Conservation (phyloP, 1,140 invertebrate genomes). For the Macrosteles quadrilineatus region DNA sequence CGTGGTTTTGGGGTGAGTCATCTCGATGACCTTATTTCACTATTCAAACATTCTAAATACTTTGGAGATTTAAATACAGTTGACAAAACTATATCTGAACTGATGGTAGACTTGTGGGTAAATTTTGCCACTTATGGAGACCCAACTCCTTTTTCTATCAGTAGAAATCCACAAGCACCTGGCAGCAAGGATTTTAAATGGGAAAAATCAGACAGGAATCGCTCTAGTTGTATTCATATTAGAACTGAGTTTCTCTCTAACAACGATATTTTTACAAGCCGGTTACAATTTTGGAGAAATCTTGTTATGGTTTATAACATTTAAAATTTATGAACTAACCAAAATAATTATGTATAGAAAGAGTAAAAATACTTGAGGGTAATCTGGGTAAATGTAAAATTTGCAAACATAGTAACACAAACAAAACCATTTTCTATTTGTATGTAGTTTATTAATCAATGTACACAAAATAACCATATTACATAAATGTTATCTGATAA, state of each 20-base stretch:
- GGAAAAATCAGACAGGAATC: background rate
- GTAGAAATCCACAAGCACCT: background rate
- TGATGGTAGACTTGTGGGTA: constrained; percentile 7
- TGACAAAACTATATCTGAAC: background rate
- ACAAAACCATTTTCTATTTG: too few species aligned
- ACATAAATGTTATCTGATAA: too few species aligned
- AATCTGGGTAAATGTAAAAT: too few species aligned
- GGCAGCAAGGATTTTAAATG: background rate
- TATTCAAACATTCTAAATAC: background rate
- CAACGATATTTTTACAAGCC: background rate
- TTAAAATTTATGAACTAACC: background rate
- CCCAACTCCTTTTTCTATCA: background rate
- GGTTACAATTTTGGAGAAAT: background rate
- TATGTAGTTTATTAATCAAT: too few species aligned
- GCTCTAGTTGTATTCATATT: background rate
- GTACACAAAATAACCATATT: too few species aligned
- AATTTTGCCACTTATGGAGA: background rate
- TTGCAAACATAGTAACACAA: too few species aligned
- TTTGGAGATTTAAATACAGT: background rate
- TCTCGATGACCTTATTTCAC: background rate
- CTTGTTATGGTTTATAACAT: background rate
- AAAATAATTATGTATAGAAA: background rate
- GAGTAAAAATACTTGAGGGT: too few species aligned
- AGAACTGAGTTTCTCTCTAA: background rate
- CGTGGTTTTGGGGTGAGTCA: background rate